Conservation (phyloP, 2,888 invertebrate species). For the Cheilosia urbana region DNA sequence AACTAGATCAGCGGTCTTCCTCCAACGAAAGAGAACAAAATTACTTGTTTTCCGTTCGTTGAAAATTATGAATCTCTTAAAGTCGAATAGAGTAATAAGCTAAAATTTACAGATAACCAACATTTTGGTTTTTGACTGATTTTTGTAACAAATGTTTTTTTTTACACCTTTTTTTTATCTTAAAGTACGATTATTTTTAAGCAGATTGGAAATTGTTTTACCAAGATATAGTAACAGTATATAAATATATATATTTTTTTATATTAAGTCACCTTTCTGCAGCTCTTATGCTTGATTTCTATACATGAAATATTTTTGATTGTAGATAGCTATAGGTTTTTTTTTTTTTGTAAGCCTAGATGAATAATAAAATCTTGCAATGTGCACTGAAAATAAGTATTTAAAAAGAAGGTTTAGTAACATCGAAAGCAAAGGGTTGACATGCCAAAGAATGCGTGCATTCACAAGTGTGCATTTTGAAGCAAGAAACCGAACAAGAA, state of each 20-base stretch:
- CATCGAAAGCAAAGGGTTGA: too few species aligned
- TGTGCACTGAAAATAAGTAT: slow-evolving; percentile 14
- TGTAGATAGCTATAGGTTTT: not conserved
- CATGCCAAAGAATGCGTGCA: too few species aligned
- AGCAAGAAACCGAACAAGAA: too few species aligned
- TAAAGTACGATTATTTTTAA: slow-evolving; percentile 26
- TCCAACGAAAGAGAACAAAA: slow-evolving; percentile 44
- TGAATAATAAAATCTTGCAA: slow-evolving; percentile 22
- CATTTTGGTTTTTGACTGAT: slow-evolving; percentile 62
- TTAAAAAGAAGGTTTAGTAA: not conserved
- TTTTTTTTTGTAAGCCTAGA: slow-evolving; percentile 13
- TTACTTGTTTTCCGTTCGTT: slow-evolving; percentile 52
- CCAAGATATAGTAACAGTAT: not conserved
- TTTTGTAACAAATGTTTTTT: slow-evolving; percentile 55
- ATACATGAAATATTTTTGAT: slow-evolving; percentile 38
- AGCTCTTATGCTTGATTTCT: slow-evolving; percentile 59
- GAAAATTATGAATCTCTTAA: slow-evolving; percentile 60
- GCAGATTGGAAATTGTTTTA: slow-evolving; percentile 51
- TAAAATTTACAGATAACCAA: slow-evolving; percentile 53
- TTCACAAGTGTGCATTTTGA: too few species aligned
- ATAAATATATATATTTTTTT: slow-evolving; percentile 1
- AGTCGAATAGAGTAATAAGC: slow-evolving; percentile 61
- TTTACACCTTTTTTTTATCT: slow-evolving; percentile 7
- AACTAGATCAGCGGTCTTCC: slow-evolving; percentile 72
- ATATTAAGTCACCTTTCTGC: slow-evolving; percentile 43